phyloP scores from a whole-genome alignment of 2,888 invertebrate species.

The Disparrhopalites patrizii region DNA sequence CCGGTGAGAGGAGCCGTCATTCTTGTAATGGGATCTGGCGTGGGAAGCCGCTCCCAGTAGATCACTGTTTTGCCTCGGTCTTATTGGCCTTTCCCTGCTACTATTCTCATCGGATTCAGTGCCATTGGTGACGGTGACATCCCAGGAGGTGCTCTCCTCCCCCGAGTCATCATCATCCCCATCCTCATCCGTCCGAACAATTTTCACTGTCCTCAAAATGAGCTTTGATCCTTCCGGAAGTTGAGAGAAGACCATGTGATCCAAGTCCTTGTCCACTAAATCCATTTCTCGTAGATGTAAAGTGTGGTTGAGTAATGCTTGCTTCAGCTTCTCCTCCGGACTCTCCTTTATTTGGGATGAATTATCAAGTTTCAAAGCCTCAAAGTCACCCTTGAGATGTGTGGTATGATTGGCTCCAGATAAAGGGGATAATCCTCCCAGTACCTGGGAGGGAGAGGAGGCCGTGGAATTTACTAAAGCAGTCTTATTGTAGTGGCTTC shows the following conservation, averaged over 20 bases:
- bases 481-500: no score
- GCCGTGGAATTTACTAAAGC: no score
- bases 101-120: constrained; percentile 23
- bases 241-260: constrained; percentile 45
- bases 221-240: constrained; percentile 47
- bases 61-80: constrained; percentile 11
- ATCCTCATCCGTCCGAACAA: constrained; percentile 47
- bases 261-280: constrained; percentile 47
- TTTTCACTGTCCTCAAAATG: constrained; percentile 44
- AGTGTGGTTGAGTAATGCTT: constrained; percentile 41
- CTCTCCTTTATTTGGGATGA: no score
- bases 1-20: constrained; percentile 28
- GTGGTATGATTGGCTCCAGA: no score
- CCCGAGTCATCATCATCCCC: constrained; percentile 38
- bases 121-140: constrained; percentile 37
- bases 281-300: constrained; percentile 35
- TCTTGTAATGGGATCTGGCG: constrained; percentile 36
- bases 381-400: no score
- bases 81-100: constrained; percentile 13
- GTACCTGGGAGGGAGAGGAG: no score
- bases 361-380: no score
- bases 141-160: constrained; percentile 36
- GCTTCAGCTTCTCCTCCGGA: constrained; percentile 22
- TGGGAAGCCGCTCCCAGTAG: constrained; percentile 22
- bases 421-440: no score